These are phyloP conservation scores for Ageneiosus marmoratus DNA, from an alignment of 2,113 vertebrate genomes.

Conservation along the genomic window DNA sequence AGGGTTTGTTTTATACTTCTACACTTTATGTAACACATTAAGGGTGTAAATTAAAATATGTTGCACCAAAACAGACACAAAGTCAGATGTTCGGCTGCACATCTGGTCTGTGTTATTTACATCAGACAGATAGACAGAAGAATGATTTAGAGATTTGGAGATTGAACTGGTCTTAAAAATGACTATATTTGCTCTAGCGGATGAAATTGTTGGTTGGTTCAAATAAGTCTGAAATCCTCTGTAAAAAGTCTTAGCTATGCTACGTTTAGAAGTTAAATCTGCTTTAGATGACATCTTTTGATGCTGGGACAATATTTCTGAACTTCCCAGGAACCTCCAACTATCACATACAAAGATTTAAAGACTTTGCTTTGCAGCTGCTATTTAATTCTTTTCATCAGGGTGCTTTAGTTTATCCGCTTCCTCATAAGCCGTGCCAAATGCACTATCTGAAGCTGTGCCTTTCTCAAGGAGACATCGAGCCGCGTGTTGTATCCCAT, in stretches of 20 bases:
- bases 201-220: not conserved
- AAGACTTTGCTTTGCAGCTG: not conserved
- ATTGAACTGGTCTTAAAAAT: not conserved
- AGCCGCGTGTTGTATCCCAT: conserved; percentile 66
- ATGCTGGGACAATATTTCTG: not conserved
- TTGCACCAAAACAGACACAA: not conserved
- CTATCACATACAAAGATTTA: not conserved
- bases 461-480: conserved; percentile 61
- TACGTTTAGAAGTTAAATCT: not conserved
- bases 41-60: not conserved
- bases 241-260: not conserved
- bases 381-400: conserved; percentile 28
- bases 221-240: not conserved
- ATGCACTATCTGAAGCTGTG: conserved; percentile 53
- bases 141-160: not conserved
- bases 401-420: conserved; percentile 31
- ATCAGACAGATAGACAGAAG: not conserved
- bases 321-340: not conserved
- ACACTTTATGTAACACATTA: not conserved
- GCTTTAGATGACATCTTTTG: not conserved
- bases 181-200: not conserved
- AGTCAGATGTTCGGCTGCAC: not conserved
- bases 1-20: not conserved
- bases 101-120: not conserved
- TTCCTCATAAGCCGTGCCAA: conserved; percentile 50